A percentile compares a stretch with the other conserved stretches of the same genome.
These are phyloP conservation scores for Lagorchestes hirsutus DNA, from an alignment of 2,797 vertebrate species.

Conservation along the genomic window DNA sequence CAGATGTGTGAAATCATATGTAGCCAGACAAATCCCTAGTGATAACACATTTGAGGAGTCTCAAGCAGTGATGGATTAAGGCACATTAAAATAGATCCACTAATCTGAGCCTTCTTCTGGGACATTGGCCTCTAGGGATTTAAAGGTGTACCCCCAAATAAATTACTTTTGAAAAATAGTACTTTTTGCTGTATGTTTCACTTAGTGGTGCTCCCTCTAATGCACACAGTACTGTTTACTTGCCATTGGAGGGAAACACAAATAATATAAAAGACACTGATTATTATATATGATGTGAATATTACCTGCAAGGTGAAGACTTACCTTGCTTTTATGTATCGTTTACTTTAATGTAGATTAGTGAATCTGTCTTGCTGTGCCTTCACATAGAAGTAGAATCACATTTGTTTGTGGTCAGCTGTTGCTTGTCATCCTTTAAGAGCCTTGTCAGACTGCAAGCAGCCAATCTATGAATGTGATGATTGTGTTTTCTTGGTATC, in stretches of 20 bases:
- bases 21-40: conserved; percentile 79
- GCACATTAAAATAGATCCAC: conserved; percentile 79
- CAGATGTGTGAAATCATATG: conserved; percentile 81
- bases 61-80: conserved; percentile 80
- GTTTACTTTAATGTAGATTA: conserved; percentile 8
- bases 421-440: conserved; percentile 37
- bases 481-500: conserved; percentile 12
- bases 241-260: conserved; percentile 17
- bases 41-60: conserved; percentile 70
- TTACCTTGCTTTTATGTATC: conserved; percentile 48
- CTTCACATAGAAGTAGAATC: background rate
- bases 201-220: conserved; percentile 27
- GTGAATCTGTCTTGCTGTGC: background rate
- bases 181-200: conserved; percentile 67
- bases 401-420: conserved; percentile 21
- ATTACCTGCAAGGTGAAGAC: conserved; percentile 35
- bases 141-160: conserved; percentile 71
- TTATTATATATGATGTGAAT: conserved; percentile 30
- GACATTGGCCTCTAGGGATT: conserved; percentile 69
- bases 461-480: conserved; percentile 14
- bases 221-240: background rate
- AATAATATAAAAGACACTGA: conserved; percentile 39
- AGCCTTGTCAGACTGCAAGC: conserved; percentile 35
- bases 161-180: conserved; percentile 78
- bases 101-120: conserved; percentile 75